Conservation (phyloP, 1,140 invertebrate genomes). For the Drosophila simulans region DNA sequence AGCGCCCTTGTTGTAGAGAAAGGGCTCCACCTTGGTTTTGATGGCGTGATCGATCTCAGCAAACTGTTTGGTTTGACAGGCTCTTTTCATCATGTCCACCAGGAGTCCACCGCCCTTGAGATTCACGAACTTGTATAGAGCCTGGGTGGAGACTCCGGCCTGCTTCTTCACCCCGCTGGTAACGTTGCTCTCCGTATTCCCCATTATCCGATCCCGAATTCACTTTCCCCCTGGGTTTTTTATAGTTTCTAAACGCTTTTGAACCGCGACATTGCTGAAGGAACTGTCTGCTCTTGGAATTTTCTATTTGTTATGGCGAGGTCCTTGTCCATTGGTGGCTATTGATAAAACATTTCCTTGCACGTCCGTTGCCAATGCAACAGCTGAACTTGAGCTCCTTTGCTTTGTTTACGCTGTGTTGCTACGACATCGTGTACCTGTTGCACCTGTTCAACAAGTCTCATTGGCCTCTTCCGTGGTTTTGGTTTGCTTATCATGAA, state of each 20-base stretch:
- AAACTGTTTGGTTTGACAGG: slow-evolving; percentile 94
- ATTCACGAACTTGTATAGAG: slow-evolving; percentile 93
- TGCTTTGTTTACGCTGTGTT: slow-evolving; percentile 63
- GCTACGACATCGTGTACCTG: slow-evolving; percentile 61
- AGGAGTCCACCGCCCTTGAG: slow-evolving; percentile 96
- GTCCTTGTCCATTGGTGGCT: slow-evolving; percentile 45
- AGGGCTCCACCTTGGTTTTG: slow-evolving; percentile 94
- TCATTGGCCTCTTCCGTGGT: background rate
- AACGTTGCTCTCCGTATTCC: slow-evolving; percentile 96
- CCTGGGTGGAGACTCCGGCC: slow-evolving; percentile 91
- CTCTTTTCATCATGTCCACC: slow-evolving; percentile 97
- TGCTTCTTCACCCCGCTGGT: slow-evolving; percentile 96
- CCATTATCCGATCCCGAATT: slow-evolving; percentile 87
- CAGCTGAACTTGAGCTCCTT: slow-evolving; percentile 77
- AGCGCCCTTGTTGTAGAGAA: slow-evolving; percentile 96
- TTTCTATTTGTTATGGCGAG: slow-evolving; percentile 34
- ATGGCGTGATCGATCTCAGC: slow-evolving; percentile 95
- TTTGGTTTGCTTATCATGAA: background rate
- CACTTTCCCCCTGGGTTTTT: slow-evolving; percentile 9
- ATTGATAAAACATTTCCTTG: slow-evolving; percentile 67
- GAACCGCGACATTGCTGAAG: slow-evolving; percentile 59
- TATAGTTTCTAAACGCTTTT: slow-evolving; percentile 40
- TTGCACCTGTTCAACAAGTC: slow-evolving; percentile 66
- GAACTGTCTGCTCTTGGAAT: slow-evolving; percentile 35
- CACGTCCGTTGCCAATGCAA: slow-evolving; percentile 72